These are phyloP conservation scores for Ctenopoma multispine DNA, from an alignment of 2,797 vertebrate genomes.

Conservation along the genomic window DNA sequence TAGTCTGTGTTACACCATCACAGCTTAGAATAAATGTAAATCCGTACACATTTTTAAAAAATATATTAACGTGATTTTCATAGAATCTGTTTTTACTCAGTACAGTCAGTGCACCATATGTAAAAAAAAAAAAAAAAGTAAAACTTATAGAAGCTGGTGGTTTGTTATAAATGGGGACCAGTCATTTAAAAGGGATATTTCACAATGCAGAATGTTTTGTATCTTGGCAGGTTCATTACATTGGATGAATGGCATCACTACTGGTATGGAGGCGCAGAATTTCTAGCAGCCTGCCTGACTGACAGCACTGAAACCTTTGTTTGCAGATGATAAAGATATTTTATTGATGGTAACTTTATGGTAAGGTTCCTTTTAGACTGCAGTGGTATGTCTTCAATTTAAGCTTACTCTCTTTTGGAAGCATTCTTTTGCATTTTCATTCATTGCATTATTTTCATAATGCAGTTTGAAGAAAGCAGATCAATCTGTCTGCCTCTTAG, in stretches of 20 bases:
- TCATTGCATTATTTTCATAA: too few species aligned
- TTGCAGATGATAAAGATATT: slow-evolving; percentile 46
- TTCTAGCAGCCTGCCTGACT: slow-evolving; percentile 48
- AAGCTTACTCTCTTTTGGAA: slow-evolving; percentile 31
- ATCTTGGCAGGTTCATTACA: slow-evolving; percentile 49
- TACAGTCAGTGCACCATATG: slow-evolving; percentile 10
- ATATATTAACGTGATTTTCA: not conserved
- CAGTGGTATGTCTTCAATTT: slow-evolving; percentile 27
- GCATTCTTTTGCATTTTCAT: slow-evolving; percentile 15
- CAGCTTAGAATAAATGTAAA: slow-evolving; percentile 5
- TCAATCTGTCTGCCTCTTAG: slow-evolving; percentile 53
- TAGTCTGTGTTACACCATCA: slow-evolving; percentile 1
- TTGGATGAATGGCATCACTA: slow-evolving; percentile 23
- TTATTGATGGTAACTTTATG: slow-evolving; percentile 22
- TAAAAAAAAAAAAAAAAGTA: not conserved
- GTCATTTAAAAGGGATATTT: slow-evolving; percentile 33
- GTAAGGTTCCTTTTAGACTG: slow-evolving; percentile 34
- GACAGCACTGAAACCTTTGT: slow-evolving; percentile 20
- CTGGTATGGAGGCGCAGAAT: slow-evolving; percentile 22
- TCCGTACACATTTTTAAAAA: slow-evolving; percentile 2
- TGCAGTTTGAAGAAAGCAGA: slow-evolving; percentile 39
- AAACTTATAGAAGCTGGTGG: slow-evolving; percentile 7
- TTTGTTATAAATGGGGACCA: slow-evolving; percentile 15
- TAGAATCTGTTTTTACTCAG: slow-evolving; percentile 21
- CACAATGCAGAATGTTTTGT: slow-evolving; percentile 15